phyloP scores from a whole-genome alignment of 2,888 invertebrate genomes.

The Petrolisthes cinctipes region DNA sequence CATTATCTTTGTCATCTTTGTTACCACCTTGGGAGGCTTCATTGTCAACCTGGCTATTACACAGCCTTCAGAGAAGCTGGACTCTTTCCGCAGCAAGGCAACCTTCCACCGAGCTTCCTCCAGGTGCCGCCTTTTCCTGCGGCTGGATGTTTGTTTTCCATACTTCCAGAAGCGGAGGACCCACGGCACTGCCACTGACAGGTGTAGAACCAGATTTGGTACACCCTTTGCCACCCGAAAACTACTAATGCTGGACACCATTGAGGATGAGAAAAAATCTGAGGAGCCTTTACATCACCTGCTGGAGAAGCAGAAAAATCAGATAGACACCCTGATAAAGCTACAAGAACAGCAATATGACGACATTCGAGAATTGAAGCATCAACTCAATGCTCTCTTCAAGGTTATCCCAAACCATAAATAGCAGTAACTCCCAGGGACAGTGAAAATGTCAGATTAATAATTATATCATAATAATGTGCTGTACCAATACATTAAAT shows the following conservation, averaged over 20 bases:
- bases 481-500: too few species aligned
- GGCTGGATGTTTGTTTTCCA: constrained; percentile 54
- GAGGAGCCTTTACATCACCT: neutral
- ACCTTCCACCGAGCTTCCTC: constrained; percentile 40
- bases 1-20: constrained; percentile 58
- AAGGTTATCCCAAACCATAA: constrained; percentile 19
- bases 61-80: constrained; percentile 55
- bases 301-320: constrained; percentile 22
- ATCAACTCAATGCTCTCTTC: constrained; percentile 21
- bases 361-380: constrained; percentile 39
- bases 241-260: constrained; percentile 31
- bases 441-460: too few species aligned
- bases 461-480: too few species aligned
- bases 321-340: constrained; percentile 15
- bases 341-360: constrained; percentile 32
- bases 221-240: constrained; percentile 23
- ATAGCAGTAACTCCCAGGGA: too few species aligned
- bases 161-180: constrained; percentile 31
- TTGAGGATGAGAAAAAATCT: constrained; percentile 25
- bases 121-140: constrained; percentile 38
- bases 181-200: neutral
- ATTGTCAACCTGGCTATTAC: constrained; percentile 55
- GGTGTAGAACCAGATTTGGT: neutral
- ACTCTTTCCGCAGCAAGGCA: constrained; percentile 47
- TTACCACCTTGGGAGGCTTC: constrained; percentile 56